Base-by-base conservation (phyloP, 2,888 invertebrate genomes). In the Alitta virens region DNA sequence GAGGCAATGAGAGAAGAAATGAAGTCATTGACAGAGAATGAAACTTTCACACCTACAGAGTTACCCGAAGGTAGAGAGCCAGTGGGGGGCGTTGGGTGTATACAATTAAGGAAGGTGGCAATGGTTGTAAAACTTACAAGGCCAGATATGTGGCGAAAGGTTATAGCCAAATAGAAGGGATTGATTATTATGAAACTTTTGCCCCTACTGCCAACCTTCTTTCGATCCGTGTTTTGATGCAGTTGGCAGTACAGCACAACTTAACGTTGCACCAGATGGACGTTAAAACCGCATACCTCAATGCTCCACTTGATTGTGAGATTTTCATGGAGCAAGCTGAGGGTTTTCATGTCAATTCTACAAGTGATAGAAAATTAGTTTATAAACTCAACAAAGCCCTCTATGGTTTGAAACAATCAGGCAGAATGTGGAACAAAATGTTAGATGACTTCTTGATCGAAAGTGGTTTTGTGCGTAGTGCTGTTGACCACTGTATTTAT, bases 181-280 rank as follows among this genome's bases (percentile, higher is more conserved):
- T 63, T 25, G 70, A 70, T 63, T 69, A 66, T 51, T 38, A 68
- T 1, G 65, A 70, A 57, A 69, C 70, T 21, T 69, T 69, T 65
- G 53, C 70, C 18, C 69, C 70, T 12, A 70, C 66, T 21, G 63
- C 68, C 16, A 56, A 40, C n/a, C 21, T 68, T 40, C 63, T 64
- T 33, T 66, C 65, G 24, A 26, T 70, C 24, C 52, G 68, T 24
- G 50, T 55, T 14, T 14, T 69, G 23, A 63, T 67, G 33, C 33
- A 33, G 12, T 33, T 33, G 33, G 33, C 33, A 38, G 64, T 53
- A n/a, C 49, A 49, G 23, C 3, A 49, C 23, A n/a, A 16, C 5
- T 9, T 49, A n/a, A 9, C 23, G 3, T 3, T 49, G 3, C 49
- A 49, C 16, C 49, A 49, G 49, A 23, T 49, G 18, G 49, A 49